phyloP scores from a whole-genome alignment of 2,888 invertebrate species.

The Autographa gamma region DNA sequence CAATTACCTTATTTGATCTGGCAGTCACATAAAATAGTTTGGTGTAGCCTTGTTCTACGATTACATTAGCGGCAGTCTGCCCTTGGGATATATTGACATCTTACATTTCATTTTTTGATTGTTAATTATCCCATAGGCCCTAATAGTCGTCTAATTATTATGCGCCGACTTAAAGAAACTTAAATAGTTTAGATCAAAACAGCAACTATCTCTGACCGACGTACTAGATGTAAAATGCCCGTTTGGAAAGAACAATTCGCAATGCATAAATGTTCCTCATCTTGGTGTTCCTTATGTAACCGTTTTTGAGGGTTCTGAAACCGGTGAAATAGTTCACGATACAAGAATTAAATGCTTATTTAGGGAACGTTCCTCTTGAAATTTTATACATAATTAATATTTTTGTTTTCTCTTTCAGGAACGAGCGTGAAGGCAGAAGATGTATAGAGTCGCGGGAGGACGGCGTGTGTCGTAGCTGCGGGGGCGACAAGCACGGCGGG shows the following conservation, averaged over 20 bases:
- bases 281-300: no score
- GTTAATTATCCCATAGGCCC: no score
- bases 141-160: no score
- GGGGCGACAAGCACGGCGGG: conserved; percentile 79
- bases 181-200: no score
- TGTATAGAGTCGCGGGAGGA: conserved; percentile 68
- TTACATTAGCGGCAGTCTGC: neutral
- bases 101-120: no score
- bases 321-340: neutral
- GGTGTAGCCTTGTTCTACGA: neutral
- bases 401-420: conserved; percentile 62
- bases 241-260: no score
- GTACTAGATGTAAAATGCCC: no score
- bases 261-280: no score
- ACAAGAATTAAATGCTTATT: no score
- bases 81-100: neutral
- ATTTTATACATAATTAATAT: neutral
- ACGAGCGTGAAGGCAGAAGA: conserved; percentile 62
- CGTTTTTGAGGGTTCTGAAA: neutral
- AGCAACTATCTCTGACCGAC: no score
- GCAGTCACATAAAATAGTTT: neutral
- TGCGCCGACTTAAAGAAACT: no score
- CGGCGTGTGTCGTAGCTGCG: conserved; percentile 77
- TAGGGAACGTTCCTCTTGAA: no score
- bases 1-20: conserved; percentile 20